Evolutionary conservation across 1,140 invertebrate species (phyloP).

Genomic region (Drosophila kanapiae): DNA sequence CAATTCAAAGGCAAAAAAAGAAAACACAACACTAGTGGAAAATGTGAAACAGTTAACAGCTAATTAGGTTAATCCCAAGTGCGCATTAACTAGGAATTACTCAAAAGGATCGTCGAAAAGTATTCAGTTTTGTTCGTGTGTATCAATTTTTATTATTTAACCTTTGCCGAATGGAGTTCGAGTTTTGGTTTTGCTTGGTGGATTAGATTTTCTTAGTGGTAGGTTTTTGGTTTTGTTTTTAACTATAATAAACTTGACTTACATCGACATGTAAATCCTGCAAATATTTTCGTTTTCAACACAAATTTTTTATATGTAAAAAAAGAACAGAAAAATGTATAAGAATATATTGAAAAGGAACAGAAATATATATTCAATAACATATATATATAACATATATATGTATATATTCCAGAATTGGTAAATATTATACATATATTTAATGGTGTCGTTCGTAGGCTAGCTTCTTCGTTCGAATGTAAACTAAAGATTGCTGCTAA

Average conservation of each 20-base stretch:
- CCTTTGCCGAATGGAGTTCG: constrained; percentile 28
- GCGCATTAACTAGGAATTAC: constrained; percentile 17
- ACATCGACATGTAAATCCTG: constrained; percentile 88
- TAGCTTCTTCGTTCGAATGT: constrained; percentile 31
- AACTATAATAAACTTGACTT: constrained; percentile 85
- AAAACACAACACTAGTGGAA: constrained; percentile 34
- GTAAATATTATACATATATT: constrained; percentile 20
- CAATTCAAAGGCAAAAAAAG: constrained; percentile 35
- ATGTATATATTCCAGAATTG: too few relatives aligned
- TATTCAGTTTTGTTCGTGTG: neutral
- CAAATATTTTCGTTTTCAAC: constrained; percentile 83
- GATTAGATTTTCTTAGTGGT: constrained; percentile 39
- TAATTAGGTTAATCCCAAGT: constrained; percentile 26
- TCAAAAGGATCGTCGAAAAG: constrained; percentile 9
- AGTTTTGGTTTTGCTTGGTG: constrained; percentile 35
- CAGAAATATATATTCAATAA: constrained; percentile 59
- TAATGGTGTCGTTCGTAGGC: constrained; percentile 15
- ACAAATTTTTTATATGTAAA: constrained; percentile 64
- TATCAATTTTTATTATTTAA: constrained; percentile 49
- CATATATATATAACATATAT: too few relatives aligned
- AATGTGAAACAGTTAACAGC: constrained; percentile 42
- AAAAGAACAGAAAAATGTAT: constrained; percentile 81
- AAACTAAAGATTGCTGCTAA: constrained; percentile 50
- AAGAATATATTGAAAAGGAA: constrained; percentile 80
- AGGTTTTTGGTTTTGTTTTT: constrained; percentile 29